Base-by-base conservation (phyloP, 2,113 vertebrate species). In the Eolophus roseicapilla region DNA sequence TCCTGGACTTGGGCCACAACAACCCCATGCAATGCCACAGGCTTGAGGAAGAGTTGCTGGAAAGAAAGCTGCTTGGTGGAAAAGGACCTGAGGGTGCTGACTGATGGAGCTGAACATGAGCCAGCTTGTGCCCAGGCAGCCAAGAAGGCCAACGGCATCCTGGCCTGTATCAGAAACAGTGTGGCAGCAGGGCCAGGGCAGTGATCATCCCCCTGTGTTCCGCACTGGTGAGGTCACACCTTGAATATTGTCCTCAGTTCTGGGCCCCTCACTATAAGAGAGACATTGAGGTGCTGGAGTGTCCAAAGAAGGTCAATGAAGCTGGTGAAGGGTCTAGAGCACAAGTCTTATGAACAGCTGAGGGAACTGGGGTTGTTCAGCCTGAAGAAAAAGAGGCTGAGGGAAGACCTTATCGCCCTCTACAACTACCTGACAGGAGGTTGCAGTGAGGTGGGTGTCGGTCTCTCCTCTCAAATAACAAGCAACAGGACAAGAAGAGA, bases 21-120 rank as follows among this genome's bases (percentile, higher is more conserved):
- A 50, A 29, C 31, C 9, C 15, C 0, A 0, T 35, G 31, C 27
- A 69, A 28, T 0, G 1, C 60, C 46, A 21, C 17, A 64, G 33
- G 39, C 35, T 63, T 57, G 23, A 19, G 19, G 13, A 14, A 87
- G 16, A 37, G 31, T 6, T 3, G 15, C 6, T 76, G 47, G 12
- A 70, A 70, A 64, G 12, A 70, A 70, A 64, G 6, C 31, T 43
- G 17, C 7, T 27, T 3, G 4, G 11, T 14, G 31, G 39, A 50
- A 76, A 63, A 76, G 23, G 35, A 57, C 13, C 27, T 33, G 21
- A 8, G 15, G 1, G 6, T 69, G 31, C 17, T 49, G 23, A 20
- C 18, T 28, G 19, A 46, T 24, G 59, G 29, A 2, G 27, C 8
- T 76, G 31, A 49, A 37, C 10, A 15, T 3, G 8, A 28, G 39